Percentiles rank a stretch among this genome's conserved stretches.
phyloP scores from a whole-genome alignment of 2,888 invertebrate species.

The Tipula lateralis region DNA sequence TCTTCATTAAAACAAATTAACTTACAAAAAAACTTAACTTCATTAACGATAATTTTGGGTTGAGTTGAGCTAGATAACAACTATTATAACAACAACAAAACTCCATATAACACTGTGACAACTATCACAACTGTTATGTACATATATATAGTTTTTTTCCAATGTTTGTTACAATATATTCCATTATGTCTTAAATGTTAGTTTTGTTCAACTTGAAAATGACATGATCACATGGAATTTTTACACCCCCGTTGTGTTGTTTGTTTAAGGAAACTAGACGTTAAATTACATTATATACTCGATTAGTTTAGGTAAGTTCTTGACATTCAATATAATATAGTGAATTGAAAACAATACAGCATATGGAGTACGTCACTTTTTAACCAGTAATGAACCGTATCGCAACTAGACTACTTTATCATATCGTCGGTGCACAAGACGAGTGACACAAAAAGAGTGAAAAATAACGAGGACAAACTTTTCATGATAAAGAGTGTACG shows the following conservation, averaged over 20 bases:
- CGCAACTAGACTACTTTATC: no score
- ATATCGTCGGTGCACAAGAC: no score
- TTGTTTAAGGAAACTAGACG: background rate
- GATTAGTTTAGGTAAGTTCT: background rate
- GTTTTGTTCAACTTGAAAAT: background rate
- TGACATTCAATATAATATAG: no score
- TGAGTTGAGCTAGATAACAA: constrained; percentile 11
- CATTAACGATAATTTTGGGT: background rate
- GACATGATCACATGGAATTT: constrained; percentile 1
- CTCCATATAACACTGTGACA: background rate
- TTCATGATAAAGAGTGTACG: no score
- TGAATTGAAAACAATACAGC: no score
- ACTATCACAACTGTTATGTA: background rate
- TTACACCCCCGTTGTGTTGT: constrained; percentile 19
- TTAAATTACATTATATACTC: background rate
- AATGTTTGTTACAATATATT: background rate
- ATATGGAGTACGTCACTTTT: no score
- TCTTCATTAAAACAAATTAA: background rate
- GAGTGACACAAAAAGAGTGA: no score
- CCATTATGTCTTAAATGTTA: background rate
- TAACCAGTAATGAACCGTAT: background rate
- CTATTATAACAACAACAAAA: background rate
- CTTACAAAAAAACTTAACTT: background rate
- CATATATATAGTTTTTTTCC: background rate
- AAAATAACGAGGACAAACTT: no score